A percentile compares a stretch with the other conserved stretches of the same genome.
Conservation (phyloP, 1,140 invertebrate genomes). For the Ceratina japonica region DNA sequence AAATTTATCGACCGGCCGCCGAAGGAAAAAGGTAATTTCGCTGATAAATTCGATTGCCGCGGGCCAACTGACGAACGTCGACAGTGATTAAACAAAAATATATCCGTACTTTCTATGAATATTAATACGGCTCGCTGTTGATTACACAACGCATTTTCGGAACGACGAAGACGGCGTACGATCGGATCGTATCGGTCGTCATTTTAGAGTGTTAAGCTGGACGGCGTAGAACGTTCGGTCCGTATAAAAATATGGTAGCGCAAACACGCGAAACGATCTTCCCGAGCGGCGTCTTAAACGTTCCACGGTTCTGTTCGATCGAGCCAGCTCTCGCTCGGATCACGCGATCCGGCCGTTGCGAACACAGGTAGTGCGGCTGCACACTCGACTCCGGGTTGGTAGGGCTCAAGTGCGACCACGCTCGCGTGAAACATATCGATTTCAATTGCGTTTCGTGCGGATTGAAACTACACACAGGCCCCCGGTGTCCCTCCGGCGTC, state of each 20-base stretch:
- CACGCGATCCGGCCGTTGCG: not conserved
- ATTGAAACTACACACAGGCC: not conserved
- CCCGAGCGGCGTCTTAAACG: not conserved
- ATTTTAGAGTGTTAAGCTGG: no score
- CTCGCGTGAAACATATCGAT: not conserved
- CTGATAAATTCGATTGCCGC: slow-evolving; percentile 4
- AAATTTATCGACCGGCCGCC: not conserved
- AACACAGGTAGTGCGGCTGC: not conserved
- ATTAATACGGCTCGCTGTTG: not conserved
- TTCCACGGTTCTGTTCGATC: not conserved
- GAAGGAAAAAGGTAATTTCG: slow-evolving; percentile 15
- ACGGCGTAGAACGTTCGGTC: no score
- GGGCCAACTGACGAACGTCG: not conserved
- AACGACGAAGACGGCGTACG: not conserved
- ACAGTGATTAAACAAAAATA: slow-evolving; percentile 20
- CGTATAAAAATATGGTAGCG: not conserved
- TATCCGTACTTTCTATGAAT: not conserved
- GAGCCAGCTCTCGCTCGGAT: not conserved
- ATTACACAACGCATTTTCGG: not conserved
- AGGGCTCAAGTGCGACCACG: not conserved
- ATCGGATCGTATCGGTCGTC: no score
- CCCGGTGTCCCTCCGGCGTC: not conserved
- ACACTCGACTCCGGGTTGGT: no score
- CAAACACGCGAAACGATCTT: not conserved
- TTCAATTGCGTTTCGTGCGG: not conserved